These are phyloP conservation scores for Bombylius discolor DNA, from an alignment of 2,888 invertebrate genomes.

Conservation along the genomic window DNA sequence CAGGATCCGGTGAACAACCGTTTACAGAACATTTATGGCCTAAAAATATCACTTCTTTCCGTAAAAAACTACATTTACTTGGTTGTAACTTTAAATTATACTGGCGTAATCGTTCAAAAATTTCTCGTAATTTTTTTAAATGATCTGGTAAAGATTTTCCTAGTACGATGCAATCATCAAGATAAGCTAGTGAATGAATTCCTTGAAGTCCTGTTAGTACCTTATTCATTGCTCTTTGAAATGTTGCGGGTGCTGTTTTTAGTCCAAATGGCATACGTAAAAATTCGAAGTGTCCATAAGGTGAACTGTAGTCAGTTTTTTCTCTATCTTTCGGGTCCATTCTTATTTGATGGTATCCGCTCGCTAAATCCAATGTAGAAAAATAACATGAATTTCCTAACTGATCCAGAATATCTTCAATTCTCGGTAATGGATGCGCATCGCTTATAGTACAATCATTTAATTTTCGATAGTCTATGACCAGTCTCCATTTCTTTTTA, in stretches of 20 bases:
- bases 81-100: conserved; percentile 17
- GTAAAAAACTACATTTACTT: conserved; percentile 17
- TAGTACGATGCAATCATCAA: conserved; percentile 25
- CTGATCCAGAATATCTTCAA: conserved; percentile 27
- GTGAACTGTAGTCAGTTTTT: conserved; percentile 29
- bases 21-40: conserved; percentile 22
- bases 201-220: too few species aligned
- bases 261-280: not conserved
- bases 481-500: conserved; percentile 23
- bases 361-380: conserved; percentile 27
- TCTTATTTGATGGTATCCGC: conserved; percentile 29
- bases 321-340: conserved; percentile 19
- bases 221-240: too few species aligned
- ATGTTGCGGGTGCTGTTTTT: not conserved
- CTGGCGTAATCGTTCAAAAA: conserved; percentile 15
- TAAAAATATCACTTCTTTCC: conserved; percentile 10
- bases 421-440: conserved; percentile 26
- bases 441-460: conserved; percentile 29
- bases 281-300: conserved; percentile 26
- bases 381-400: conserved; percentile 28
- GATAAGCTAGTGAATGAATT: conserved; percentile 16
- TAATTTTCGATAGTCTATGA: conserved; percentile 28
- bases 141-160: conserved; percentile 19
- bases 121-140: conserved; percentile 12
- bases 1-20: conserved; percentile 19